Conservation (phyloP, 2,113 vertebrate genomes). For the Clinocottus analis region DNA sequence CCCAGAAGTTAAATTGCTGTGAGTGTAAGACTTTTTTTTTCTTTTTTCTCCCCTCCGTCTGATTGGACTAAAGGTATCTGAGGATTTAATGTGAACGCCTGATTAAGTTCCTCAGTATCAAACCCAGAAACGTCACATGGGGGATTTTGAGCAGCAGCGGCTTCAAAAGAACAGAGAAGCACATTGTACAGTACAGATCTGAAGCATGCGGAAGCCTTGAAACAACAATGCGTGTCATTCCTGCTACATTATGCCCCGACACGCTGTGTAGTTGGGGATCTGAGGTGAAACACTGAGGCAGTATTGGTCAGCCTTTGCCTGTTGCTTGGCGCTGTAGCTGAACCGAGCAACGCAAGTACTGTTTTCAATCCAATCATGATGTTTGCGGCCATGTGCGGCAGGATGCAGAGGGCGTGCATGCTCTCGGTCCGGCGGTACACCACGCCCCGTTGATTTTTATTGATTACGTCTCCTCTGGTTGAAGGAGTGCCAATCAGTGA, state of each 20-base stretch:
- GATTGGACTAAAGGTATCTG: slow-evolving; percentile 17
- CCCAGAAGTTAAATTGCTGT: slow-evolving; percentile 42
- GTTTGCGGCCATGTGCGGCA: not conserved
- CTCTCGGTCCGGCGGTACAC: not conserved
- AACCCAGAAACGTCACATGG: slow-evolving; percentile 26
- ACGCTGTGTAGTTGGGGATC: not conserved
- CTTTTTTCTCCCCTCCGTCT: slow-evolving; percentile 1
- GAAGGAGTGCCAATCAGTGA: slow-evolving; percentile 9
- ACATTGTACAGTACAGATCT: not conserved
- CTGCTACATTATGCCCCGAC: slow-evolving; percentile 1
- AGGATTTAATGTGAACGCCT: slow-evolving; percentile 43
- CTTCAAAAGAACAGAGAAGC: not conserved
- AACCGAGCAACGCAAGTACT: too few relatives aligned
- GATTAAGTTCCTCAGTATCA: slow-evolving; percentile 26
- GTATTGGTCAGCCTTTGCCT: slow-evolving; percentile 33
- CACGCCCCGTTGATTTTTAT: slow-evolving; percentile 15
- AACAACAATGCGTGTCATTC: slow-evolving; percentile 21
- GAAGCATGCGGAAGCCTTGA: not conserved
- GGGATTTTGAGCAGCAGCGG: slow-evolving; percentile 2
- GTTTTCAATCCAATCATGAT: too few relatives aligned
- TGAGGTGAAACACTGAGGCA: slow-evolving; percentile 6
- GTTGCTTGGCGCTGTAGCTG: too few relatives aligned
- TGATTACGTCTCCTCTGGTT: slow-evolving; percentile 15
- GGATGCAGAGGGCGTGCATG: not conserved
- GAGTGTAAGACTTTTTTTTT: slow-evolving; percentile 2